Percentiles rank a stretch among this genome's conserved stretches.
Evolutionary conservation across 2,797 vertebrate species (phyloP).

Genomic region (Perodicticus potto): DNA sequence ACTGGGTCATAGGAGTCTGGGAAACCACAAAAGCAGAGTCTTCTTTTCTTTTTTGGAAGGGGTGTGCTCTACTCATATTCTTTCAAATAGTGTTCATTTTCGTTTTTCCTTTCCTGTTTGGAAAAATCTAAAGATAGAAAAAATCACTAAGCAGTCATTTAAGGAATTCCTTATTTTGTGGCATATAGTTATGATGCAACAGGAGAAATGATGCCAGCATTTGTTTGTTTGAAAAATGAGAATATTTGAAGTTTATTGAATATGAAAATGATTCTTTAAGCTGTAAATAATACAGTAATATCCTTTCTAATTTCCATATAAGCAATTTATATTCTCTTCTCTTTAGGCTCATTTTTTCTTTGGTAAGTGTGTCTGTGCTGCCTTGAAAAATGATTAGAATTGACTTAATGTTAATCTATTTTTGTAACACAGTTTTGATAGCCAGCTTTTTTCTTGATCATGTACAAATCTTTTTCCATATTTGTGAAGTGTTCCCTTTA

Average conservation of each 20-base stretch:
- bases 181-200: constrained; percentile 12
- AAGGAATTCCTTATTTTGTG: constrained; percentile 58
- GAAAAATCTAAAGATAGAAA: constrained; percentile 64
- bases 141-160: constrained; percentile 50
- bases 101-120: constrained; percentile 2
- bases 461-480: constrained; percentile 48
- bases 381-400: constrained; percentile 72
- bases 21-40: neutral
- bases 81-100: constrained; percentile 46
- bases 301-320: constrained; percentile 56
- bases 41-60: constrained; percentile 14
- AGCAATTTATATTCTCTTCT: constrained; percentile 71
- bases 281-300: constrained; percentile 68
- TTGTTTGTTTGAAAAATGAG: constrained; percentile 75
- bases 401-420: constrained; percentile 65
- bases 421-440: constrained; percentile 57
- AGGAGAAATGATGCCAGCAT: constrained; percentile 60
- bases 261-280: constrained; percentile 71
- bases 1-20: neutral
- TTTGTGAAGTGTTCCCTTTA: constrained; percentile 52
- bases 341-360: constrained; percentile 47
- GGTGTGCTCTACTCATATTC: neutral
- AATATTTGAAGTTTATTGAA: constrained; percentile 73
- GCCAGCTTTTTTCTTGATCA: neutral
- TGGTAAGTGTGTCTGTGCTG: constrained; percentile 54